A percentile compares a stretch with the other conserved stretches of the same genome.
These are phyloP conservation scores for Betta splendens DNA, from an alignment of 2,797 vertebrate genomes.

Conservation along the genomic window DNA sequence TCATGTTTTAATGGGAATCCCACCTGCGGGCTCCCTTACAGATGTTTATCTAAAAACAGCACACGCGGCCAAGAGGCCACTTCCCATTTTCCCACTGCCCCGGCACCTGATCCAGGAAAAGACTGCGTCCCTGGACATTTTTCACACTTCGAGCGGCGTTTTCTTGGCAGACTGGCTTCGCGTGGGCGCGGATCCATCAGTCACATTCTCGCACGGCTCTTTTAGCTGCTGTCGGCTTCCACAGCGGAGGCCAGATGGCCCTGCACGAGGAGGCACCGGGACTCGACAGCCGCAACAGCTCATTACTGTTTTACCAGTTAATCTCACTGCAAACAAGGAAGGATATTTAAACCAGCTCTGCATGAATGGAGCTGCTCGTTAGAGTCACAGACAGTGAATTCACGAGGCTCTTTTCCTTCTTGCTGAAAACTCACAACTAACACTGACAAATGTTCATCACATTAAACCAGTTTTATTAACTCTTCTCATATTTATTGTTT, in stretches of 20 bases:
- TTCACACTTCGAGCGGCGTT: slow-evolving; percentile 59
- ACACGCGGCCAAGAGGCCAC: slow-evolving; percentile 41
- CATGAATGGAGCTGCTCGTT: slow-evolving; percentile 2
- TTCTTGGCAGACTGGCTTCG: slow-evolving; percentile 51
- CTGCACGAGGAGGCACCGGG: slow-evolving; percentile 25
- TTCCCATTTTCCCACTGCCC: slow-evolving; percentile 72
- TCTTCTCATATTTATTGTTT: too few species aligned
- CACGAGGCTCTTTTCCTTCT: not conserved
- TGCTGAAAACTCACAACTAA: too few species aligned
- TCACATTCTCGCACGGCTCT: slow-evolving; percentile 58
- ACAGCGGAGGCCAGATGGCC: slow-evolving; percentile 55
- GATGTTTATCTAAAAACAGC: slow-evolving; percentile 69
- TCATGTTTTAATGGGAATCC: slow-evolving; percentile 53
- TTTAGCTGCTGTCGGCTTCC: slow-evolving; percentile 51
- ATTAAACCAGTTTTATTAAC: not conserved
- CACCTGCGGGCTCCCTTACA: slow-evolving; percentile 60
- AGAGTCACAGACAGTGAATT: slow-evolving; percentile 8
- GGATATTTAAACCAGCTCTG: slow-evolving; percentile 12
- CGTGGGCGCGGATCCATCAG: slow-evolving; percentile 57
- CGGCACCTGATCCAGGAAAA: slow-evolving; percentile 66
- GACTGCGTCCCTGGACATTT: slow-evolving; percentile 41
- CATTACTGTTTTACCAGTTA: slow-evolving; percentile 51
- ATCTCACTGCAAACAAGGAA: slow-evolving; percentile 41
- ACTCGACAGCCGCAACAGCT: slow-evolving; percentile 38
- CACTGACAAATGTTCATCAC: too few species aligned